Evolutionary conservation across 1,140 invertebrate species (phyloP).

Genomic region (Lithobius niger): DNA sequence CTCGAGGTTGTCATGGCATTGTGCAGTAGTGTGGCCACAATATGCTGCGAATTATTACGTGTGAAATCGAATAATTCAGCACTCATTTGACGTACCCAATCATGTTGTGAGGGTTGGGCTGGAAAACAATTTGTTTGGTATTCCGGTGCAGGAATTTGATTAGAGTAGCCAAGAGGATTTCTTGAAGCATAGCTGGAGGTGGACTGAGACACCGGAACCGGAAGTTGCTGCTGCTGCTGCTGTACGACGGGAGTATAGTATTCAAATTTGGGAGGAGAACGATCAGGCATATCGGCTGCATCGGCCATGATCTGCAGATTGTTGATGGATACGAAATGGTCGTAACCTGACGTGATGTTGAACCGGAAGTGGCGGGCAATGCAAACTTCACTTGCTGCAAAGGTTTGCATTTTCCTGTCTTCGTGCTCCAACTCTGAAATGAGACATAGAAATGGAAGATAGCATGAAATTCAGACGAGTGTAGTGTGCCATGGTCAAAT

Average conservation of each 20-base stretch:
- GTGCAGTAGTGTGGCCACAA: no score
- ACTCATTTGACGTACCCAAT: no score
- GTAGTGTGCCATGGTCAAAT: no score
- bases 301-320: slow-evolving; percentile 4
- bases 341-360: background rate
- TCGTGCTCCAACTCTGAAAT: background rate
- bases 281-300: no score
- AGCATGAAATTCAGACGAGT: background rate
- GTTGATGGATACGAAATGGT: slow-evolving; percentile 1
- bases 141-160: background rate
- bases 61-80: no score
- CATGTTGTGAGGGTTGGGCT: no score
- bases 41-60: no score
- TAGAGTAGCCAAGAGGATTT: background rate
- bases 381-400: background rate
- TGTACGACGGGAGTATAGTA: background rate
- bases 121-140: background rate
- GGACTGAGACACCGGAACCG: background rate
- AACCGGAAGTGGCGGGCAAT: background rate
- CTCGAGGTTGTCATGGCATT: no score
- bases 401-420: background rate
- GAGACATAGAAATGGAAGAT: background rate
- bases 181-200: background rate
- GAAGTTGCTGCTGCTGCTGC: background rate
- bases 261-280: slow-evolving; percentile 16